Evolutionary conservation across 23 tunicate genomes (phyloP).

Genomic region (Trididemnum clinides): DNA sequence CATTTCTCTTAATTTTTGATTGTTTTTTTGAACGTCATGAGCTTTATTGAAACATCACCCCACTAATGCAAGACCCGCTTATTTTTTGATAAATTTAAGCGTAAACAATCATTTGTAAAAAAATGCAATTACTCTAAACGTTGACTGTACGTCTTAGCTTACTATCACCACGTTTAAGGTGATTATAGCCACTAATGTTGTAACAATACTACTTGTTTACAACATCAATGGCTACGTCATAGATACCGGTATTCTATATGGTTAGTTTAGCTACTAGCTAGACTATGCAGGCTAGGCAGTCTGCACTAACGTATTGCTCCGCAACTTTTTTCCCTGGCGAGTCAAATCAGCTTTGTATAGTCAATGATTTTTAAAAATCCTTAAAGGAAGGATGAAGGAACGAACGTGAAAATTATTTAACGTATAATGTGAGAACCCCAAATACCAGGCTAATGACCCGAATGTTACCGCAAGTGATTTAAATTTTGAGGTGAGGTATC

Average conservation of each 20-base stretch:
- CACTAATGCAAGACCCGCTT: background rate
- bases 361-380: background rate
- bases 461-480: background rate
- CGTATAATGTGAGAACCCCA: background rate
- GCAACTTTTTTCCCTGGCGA: background rate
- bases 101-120: background rate
- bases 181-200: no score
- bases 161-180: background rate
- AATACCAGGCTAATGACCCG: background rate
- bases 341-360: background rate
- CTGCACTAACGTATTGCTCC: background rate
- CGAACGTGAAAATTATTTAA: background rate
- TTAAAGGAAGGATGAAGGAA: background rate
- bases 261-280: no score
- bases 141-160: background rate
- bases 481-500: no score
- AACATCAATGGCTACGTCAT: background rate
- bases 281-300: no score
- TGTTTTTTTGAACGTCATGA: no score
- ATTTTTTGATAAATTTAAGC: background rate
- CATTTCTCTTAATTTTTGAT: no score
- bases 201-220: background rate
- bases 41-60: no score
- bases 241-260: no score
- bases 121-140: background rate